Evolutionary conservation across 2,797 vertebrate genomes (phyloP), one percentile per base, ranked within the genome.

Genomic region (Mus minutoides): DNA sequence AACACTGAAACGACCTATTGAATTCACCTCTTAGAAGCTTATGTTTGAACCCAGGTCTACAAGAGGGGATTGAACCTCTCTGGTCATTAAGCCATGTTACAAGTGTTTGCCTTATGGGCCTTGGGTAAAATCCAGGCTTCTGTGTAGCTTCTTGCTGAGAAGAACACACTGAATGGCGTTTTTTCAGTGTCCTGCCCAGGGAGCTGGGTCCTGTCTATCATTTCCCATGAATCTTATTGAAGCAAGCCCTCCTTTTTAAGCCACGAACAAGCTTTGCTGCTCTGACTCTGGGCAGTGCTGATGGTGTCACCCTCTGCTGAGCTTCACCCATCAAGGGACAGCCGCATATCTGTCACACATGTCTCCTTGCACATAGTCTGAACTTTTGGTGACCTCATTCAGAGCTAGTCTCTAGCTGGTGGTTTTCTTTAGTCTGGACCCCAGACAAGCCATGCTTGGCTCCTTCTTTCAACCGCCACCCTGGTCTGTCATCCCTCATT

Each of bases 341-440:
- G 73, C 26, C 12, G 56, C 29, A 88, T 26, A 9, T 88, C 58
- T 92, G 31, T 14, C 73, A 21, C 29, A 13, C 5, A 4, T 26
- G 17, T 37, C 37, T 82, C 71, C 62, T 29, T 79, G 10, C 4
- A 62, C 60, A 17, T 31, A 78, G 67, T 90, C 67, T 67, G 54
- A 93, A 95, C 34, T 92, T 91, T 26, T 52, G 1, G 1, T 94
- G 88, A 75, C 73, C 56, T 71, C 24, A 12, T 83, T 76, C 16
- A 64, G 76, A 58, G 3, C 6, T 22, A 31, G 2, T 54, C 11
- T 90, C 67, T 37, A 83, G 52, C 40, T 52, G 40, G 56, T 56
- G 76, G 43, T 96, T 94, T 95, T 92, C 64, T 84, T 75, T 67
- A 64, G 60, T 37, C 19, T 31, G 71, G 78, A 43, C 79, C 26